Evolutionary conservation across 2,888 invertebrate genomes (phyloP).

Genomic region (Yponomeuta sedellus): DNA sequence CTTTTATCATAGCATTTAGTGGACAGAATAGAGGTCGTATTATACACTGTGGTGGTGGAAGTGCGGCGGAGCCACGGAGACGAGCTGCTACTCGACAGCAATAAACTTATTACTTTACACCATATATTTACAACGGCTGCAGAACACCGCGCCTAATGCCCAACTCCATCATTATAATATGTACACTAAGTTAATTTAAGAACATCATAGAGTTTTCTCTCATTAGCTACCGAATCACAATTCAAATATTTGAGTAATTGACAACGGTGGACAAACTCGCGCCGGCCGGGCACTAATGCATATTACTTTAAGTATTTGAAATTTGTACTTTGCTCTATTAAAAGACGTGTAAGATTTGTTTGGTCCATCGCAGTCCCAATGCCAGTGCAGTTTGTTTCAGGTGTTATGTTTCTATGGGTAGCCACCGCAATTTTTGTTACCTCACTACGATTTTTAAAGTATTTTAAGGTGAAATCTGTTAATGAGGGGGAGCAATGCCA

Average conservation of each 20-base stretch:
- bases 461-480: no score
- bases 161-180: conserved; percentile 62
- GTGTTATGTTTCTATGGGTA: conserved; percentile 15
- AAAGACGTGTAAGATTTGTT: conserved; percentile 67
- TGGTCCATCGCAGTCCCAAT: conserved; percentile 69
- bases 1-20: conserved; percentile 52
- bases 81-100: conserved; percentile 48
- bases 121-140: conserved; percentile 67
- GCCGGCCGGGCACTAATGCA: conserved; percentile 64
- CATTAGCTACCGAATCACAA: conserved; percentile 77
- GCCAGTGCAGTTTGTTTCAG: conserved; percentile 18
- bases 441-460: neutral
- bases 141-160: conserved; percentile 69
- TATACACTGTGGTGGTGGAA: conserved; percentile 42
- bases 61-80: conserved; percentile 26
- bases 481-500: no score
- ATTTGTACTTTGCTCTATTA: conserved; percentile 73
- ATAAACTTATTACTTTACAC: conserved; percentile 71
- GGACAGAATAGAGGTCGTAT: conserved; percentile 67
- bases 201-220: conserved; percentile 74
- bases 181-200: conserved; percentile 73
- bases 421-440: neutral
- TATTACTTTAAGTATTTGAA: conserved; percentile 57
- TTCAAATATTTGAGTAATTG: conserved; percentile 75
- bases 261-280: conserved; percentile 75